These are phyloP conservation scores for Diceros bicornis DNA, from an alignment of 2,797 vertebrate species.

Conservation along the genomic window DNA sequence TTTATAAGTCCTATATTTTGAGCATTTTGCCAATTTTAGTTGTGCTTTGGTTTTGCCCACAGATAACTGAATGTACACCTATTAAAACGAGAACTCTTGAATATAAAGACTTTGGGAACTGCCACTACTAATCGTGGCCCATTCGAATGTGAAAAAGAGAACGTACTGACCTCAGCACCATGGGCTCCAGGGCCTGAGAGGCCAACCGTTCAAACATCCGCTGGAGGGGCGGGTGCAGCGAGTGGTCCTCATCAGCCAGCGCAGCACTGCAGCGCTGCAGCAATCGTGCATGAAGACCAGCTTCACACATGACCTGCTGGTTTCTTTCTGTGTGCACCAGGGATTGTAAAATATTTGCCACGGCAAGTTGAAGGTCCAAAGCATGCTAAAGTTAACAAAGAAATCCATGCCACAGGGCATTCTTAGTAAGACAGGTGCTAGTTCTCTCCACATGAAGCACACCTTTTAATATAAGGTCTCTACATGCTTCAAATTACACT, in stretches of 20 bases:
- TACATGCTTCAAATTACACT: not conserved
- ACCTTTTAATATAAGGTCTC: not conserved
- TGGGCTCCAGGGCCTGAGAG: conserved; percentile 97
- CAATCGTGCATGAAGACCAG: conserved; percentile 95
- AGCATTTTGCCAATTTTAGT: not conserved
- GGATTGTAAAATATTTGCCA: conserved; percentile 97
- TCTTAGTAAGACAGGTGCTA: not conserved
- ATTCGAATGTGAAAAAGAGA: not conserved
- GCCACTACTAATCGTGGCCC: not conserved
- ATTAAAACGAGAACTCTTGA: not conserved
- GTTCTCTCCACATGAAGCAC: not conserved
- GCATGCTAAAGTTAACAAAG: conserved; percentile 92
- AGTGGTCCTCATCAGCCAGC: conserved; percentile 97
- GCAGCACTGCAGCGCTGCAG: conserved; percentile 97
- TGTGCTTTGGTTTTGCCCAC: not conserved
- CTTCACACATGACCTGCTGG: conserved; percentile 98
- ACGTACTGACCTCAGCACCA: conserved; percentile 95
- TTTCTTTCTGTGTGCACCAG: conserved; percentile 97
- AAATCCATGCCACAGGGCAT: not conserved
- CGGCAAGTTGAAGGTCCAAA: conserved; percentile 96
- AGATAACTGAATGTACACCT: not conserved
- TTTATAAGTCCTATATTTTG: not conserved
- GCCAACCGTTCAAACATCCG: conserved; percentile 98
- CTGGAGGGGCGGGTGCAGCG: conserved; percentile 96
- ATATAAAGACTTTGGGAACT: not conserved